A percentile compares a stretch with the other conserved stretches of the same genome.
Evolutionary conservation across 2,113 vertebrate genomes (phyloP).

Genomic region (Larimichthys crocea): DNA sequence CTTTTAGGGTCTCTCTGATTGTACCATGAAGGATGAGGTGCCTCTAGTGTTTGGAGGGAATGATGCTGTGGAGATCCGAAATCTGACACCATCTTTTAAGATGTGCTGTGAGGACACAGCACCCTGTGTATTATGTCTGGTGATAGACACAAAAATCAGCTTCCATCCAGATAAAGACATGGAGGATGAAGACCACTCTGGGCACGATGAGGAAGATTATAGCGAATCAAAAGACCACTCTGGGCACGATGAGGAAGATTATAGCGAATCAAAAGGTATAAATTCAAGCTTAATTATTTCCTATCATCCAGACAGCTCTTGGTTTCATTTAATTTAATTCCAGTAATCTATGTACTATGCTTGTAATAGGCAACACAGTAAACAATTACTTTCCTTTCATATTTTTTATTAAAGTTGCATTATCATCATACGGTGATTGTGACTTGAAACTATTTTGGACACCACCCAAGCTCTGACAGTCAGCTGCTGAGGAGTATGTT

Average conservation of each 20-base stretch:
- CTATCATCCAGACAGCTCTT: too few species aligned
- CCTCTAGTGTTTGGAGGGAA: background rate
- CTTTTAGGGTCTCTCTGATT: slow-evolving; percentile 70
- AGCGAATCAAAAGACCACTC: slow-evolving; percentile 24
- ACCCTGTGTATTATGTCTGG: slow-evolving; percentile 85
- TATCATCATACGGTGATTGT: background rate
- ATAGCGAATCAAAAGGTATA: too few species aligned
- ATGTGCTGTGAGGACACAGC: slow-evolving; percentile 76
- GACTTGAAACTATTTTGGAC: slow-evolving; percentile 8
- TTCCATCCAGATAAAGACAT: slow-evolving; percentile 19
- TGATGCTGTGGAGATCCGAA: slow-evolving; percentile 58
- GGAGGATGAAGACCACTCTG: slow-evolving; percentile 34
- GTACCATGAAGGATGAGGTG: slow-evolving; percentile 55
- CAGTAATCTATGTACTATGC: background rate
- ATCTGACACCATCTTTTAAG: slow-evolving; percentile 67
- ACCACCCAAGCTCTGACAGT: background rate
- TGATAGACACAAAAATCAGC: slow-evolving; percentile 72
- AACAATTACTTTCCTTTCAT: background rate
- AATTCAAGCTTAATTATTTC: too few species aligned
- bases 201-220: slow-evolving; percentile 27
- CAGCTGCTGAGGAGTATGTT: background rate
- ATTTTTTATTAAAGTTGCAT: background rate
- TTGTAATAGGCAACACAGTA: background rate
- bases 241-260: too few species aligned
- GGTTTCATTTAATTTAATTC: too few species aligned